Base-by-base conservation (phyloP, 2,113 vertebrate species). In the Podocnemis expansa region DNA sequence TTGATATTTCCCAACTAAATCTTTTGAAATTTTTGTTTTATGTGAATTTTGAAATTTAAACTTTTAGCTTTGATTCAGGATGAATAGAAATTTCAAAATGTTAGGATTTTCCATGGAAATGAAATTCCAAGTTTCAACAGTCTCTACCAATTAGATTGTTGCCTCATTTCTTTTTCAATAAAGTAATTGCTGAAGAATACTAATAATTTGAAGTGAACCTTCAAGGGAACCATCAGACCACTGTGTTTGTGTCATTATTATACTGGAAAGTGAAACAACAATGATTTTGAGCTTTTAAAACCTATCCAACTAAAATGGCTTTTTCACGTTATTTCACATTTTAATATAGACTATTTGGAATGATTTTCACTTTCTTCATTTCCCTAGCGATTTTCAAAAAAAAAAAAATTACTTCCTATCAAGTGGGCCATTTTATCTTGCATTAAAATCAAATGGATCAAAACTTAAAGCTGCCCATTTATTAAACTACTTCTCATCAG, bases 371-470 rank as follows among this genome's bases (percentile, higher is more conserved):
- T 95, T 89, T n/a, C 38, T 75, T 29, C 51, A 0, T 79, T 93
- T 90, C 88, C 19, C 25, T 47, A 45, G 55, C 38, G 86, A 79
- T 47, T 43, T 89, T 94, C 10, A 90, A 56, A 88, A 82, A 13
- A n/a, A n/a, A n/a, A n/a, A n/a, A 91, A 80, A 43, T 80, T 16
- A 58, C 22, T 55, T 87, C 43, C 14, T 79, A 4, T 47, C 29
- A 82, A 88, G 34, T 38, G 54, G 41, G 1, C 45, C 82, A 47
- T 60, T 95, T 96, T 87, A 87, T 96, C 79, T 92, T 55, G 81
- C 38, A 87, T 88, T 78, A 93, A 95, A 95, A 38, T 14, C 81
- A 88, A 82, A 95, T 88, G 22, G 88, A 91, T 85, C 85, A 91
- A 92, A 95, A 95, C 14, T 52, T 22, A 86, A 82, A 92, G 29